phyloP scores from a whole-genome alignment of 2,888 invertebrate genomes.

The Heliothis peltigera region DNA sequence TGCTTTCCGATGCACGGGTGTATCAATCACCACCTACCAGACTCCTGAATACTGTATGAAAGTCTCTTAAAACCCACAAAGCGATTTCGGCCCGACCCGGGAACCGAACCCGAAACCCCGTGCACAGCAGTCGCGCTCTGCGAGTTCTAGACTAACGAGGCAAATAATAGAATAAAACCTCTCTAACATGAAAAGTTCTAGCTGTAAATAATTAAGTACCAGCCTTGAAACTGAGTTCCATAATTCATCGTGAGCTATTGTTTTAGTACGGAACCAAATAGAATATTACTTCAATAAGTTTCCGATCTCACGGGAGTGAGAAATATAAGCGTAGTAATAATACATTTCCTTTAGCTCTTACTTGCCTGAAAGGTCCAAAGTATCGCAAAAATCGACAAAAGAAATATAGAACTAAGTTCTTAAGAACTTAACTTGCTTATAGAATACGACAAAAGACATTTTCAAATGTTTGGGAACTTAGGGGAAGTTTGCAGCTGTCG shows the following conservation, averaged over 20 bases:
- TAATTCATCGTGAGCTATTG: neutral
- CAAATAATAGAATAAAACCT: constrained; percentile 7
- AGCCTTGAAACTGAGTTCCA: neutral
- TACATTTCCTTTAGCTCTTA: constrained; percentile 2
- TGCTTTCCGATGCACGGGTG: no score
- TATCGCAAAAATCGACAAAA: constrained; percentile 2
- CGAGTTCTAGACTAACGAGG: no score
- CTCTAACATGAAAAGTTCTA: neutral
- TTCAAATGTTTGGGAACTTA: constrained; percentile 27
- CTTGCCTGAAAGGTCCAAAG: constrained; percentile 4
- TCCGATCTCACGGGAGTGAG: neutral
- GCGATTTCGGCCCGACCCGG: no score
- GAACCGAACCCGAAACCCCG: no score
- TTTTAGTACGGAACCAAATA: constrained; percentile 8
- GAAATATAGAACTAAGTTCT: constrained; percentile 7
- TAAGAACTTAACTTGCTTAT: constrained; percentile 12
- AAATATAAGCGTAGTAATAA: constrained; percentile 17
- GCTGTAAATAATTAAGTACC: constrained; percentile 10
- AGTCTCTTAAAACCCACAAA: no score
- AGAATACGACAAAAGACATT: constrained; percentile 5
- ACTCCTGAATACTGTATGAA: no score
- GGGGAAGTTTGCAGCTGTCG: constrained; percentile 32
- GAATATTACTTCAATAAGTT: constrained; percentile 24
- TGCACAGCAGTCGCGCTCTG: no score
- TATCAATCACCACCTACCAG: no score